Evolutionary conservation across 2,888 invertebrate genomes (phyloP), one percentile per base, ranked within the genome.

Genomic region (Oasisia sp.): DNA sequence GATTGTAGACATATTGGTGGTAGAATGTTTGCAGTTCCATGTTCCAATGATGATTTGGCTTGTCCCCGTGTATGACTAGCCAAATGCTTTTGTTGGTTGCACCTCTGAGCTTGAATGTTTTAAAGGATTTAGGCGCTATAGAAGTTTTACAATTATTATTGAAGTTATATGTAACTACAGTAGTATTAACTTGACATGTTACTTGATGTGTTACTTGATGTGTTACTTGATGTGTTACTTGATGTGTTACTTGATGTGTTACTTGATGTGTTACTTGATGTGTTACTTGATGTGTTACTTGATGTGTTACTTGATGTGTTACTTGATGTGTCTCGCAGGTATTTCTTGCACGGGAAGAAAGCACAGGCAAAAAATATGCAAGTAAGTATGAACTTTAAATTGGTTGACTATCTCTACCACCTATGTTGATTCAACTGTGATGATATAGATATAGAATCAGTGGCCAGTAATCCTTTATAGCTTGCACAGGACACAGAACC

Each of bases 301-400:
- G 19, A 27, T 19, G 74, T 74, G 56, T 14, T 56, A 56, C n/a
- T 74, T 74, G n/a, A 74, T n/a, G 7, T 74, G 74, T 74, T 27
- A 19, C 50, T 50, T 89, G 19, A 91, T 92, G 92, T 89, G 92
- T 92, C 32, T 95, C 95, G 56, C 95, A 97, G 97, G 97, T 99
- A 92, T 99, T 98, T 96, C 97, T 99, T 94, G 99, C 98, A 92
- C 98, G 98, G 96, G 99, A 99, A 96, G 98, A 98, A 93, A 98
- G 98, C 96, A 98, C 98, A 92, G 97, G 97, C 95, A 98, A 98
- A 95, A 98, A 99, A 97, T 98, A 98, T 97, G 99, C 99, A 97
- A 99, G 98, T 98, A 97, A 97, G 98, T 97, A 92, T 58, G 19
- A 1, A 74, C 27, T 12, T 91, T 50, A 91, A 32, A 90, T 56